These are phyloP conservation scores for Imbricaverruca yamaguchii DNA, from an alignment of 2,888 invertebrate species.

Conservation along the genomic window DNA sequence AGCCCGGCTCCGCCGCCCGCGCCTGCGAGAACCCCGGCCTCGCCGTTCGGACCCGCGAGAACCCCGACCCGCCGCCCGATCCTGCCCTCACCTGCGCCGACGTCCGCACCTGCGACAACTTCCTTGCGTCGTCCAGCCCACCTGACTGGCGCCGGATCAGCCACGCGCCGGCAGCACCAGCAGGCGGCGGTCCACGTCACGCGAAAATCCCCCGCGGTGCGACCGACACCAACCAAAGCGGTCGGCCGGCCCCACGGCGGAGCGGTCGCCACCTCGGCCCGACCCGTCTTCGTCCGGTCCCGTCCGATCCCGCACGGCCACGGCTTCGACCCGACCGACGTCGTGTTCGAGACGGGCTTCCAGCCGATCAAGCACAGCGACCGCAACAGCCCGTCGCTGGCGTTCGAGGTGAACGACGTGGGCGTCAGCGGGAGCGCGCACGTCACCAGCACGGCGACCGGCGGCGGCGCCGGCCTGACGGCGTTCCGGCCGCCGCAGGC, in stretches of 20 bases:
- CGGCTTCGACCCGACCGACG: not conserved
- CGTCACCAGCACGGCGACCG: not conserved
- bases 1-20: not conserved
- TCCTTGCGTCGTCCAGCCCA: no score
- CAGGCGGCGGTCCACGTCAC: not conserved
- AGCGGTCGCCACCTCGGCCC: not conserved
- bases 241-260: not conserved
- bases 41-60: not conserved
- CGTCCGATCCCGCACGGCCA: not conserved
- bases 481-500: not conserved
- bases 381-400: conserved; percentile 8
- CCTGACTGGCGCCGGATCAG: no score
- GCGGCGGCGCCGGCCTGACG: not conserved
- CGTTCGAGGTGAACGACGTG: conserved; percentile 9
- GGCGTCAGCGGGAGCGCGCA: not conserved
- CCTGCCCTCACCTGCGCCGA: not conserved
- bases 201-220: not conserved
- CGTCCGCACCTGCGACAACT: not conserved
- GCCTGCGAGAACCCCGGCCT: not conserved
- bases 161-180: not conserved
- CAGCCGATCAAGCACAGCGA: not conserved
- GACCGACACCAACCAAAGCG: not conserved
- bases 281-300: not conserved
- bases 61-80: not conserved
- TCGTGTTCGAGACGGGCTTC: not conserved